Evolutionary conservation across 2,797 vertebrate species (phyloP).

Genomic region (Myoxocephalus aenaeus): DNA sequence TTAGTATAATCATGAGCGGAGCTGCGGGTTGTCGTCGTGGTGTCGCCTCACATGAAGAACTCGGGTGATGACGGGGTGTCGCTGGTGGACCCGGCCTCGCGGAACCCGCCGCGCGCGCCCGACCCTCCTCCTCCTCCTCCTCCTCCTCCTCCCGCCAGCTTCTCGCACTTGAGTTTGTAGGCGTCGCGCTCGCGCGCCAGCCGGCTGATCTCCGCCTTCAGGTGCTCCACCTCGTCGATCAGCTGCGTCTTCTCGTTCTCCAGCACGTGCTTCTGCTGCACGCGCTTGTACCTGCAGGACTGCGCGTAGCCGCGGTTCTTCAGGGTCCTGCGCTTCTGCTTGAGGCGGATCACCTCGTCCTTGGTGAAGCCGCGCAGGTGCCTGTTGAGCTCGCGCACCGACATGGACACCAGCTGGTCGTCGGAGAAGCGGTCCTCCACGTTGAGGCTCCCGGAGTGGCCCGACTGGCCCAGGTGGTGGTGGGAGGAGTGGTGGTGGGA

Average conservation of each 20-base stretch:
- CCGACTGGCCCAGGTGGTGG: constrained; percentile 78
- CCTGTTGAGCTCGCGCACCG: constrained; percentile 98
- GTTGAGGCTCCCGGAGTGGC: constrained; percentile 74
- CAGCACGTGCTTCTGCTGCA: constrained; percentile 99
- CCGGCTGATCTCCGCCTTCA: constrained; percentile 98
- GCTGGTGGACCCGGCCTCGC: constrained; percentile 98
- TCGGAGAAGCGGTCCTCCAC: constrained; percentile 98
- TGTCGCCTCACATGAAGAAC: constrained; percentile 98
- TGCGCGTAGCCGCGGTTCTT: constrained; percentile 99
- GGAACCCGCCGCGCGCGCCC: constrained; percentile 88
- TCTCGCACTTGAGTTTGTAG: constrained; percentile 99
- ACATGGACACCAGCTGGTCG: constrained; percentile 99
- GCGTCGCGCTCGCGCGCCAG: constrained; percentile 98
- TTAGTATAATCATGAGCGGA: constrained; percentile 78
- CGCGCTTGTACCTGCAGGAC: constrained; percentile 98
- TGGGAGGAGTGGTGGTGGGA: constrained; percentile 82
- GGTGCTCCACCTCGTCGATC: constrained; percentile 98
- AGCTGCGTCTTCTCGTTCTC: constrained; percentile 99
- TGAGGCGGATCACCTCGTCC: constrained; percentile 99
- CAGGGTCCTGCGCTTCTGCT: constrained; percentile 99
- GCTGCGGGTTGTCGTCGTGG: constrained; percentile 70
- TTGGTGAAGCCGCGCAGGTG: constrained; percentile 99
- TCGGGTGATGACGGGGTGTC: constrained; percentile 99
- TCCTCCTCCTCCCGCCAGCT: constrained; percentile 87
- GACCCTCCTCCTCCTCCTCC: constrained; percentile 73